Evolutionary conservation across 53 echinoderm and acorn worm genomes (phyloP).

Genomic region (Arbacia lixula): DNA sequence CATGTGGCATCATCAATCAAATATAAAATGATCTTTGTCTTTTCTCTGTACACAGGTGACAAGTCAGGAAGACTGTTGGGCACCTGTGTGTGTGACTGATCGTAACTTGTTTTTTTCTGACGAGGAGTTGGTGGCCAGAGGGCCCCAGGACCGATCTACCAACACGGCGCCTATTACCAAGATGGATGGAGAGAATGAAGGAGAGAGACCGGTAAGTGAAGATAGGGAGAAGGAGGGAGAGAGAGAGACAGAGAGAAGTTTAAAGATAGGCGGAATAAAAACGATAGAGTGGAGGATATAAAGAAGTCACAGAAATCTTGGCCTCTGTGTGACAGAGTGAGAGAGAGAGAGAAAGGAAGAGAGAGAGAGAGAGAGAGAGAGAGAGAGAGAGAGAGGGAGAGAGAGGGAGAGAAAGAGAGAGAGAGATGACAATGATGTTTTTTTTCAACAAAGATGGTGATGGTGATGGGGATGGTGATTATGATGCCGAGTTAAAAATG

Average conservation of each 20-base stretch:
- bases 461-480: too few relatives aligned
- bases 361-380: constrained; percentile 3
- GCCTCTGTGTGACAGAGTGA: not conserved
- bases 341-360: not conserved
- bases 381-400: not conserved
- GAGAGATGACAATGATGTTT: not conserved
- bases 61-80: too few relatives aligned
- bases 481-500: too few relatives aligned
- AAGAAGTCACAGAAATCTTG: not conserved
- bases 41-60: too few relatives aligned
- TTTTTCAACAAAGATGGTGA: too few relatives aligned
- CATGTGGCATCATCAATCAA: too few relatives aligned
- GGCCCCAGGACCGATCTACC: constrained; percentile 32
- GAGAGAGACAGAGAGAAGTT: not conserved
- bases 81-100: too few relatives aligned
- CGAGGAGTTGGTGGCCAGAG: constrained; percentile 8
- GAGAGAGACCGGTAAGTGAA: constrained; percentile 1
- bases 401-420: not conserved
- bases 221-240: not conserved
- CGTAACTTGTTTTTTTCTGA: too few relatives aligned
- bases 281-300: not conserved
- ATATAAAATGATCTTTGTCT: too few relatives aligned
- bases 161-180: constrained; percentile 43
- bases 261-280: not conserved
- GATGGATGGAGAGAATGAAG: constrained; percentile 28